phyloP scores from a whole-genome alignment of 2,797 vertebrate species.

The Xyrichtys novacula region DNA sequence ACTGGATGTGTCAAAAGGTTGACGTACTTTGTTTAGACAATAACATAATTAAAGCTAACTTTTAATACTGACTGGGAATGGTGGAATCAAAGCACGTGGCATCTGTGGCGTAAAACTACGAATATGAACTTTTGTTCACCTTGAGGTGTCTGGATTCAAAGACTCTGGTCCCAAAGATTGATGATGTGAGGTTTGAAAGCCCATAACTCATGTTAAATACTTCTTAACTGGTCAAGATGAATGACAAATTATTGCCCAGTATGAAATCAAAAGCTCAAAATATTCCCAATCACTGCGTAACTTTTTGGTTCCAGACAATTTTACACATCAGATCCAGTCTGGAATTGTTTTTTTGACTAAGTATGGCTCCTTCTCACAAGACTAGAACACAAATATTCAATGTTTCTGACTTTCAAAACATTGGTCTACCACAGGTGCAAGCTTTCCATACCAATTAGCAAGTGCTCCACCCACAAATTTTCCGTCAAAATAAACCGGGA shows the following conservation, averaged over 20 bases:
- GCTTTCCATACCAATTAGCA: slow-evolving; percentile 85
- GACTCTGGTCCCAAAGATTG: slow-evolving; percentile 6
- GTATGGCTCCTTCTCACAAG: slow-evolving; percentile 67
- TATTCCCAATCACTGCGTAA: slow-evolving; percentile 41
- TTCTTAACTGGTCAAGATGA: slow-evolving; percentile 40
- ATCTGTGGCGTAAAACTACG: background rate
- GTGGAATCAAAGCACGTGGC: slow-evolving; percentile 21
- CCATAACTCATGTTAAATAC: slow-evolving; percentile 21
- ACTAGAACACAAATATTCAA: slow-evolving; percentile 79
- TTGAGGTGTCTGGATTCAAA: slow-evolving; percentile 8
- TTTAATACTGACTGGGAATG: slow-evolving; percentile 22
- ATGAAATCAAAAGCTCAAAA: slow-evolving; percentile 37
- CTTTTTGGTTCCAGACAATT: slow-evolving; percentile 72
- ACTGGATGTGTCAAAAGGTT: slow-evolving; percentile 39
- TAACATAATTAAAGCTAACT: slow-evolving; percentile 34
- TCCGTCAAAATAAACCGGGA: slow-evolving; percentile 83
- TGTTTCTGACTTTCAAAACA: slow-evolving; percentile 82
- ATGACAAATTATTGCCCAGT: slow-evolving; percentile 45
- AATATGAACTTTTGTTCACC: background rate
- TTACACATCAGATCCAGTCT: slow-evolving; percentile 65
- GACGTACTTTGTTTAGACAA: slow-evolving; percentile 36
- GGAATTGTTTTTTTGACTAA: slow-evolving; percentile 74
- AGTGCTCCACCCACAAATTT: slow-evolving; percentile 83
- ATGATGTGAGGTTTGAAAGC: slow-evolving; percentile 23
- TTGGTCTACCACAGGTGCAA: slow-evolving; percentile 86